Conservation (phyloP, 1,140 invertebrate genomes). For the Diachasmimorpha longicaudata region DNA sequence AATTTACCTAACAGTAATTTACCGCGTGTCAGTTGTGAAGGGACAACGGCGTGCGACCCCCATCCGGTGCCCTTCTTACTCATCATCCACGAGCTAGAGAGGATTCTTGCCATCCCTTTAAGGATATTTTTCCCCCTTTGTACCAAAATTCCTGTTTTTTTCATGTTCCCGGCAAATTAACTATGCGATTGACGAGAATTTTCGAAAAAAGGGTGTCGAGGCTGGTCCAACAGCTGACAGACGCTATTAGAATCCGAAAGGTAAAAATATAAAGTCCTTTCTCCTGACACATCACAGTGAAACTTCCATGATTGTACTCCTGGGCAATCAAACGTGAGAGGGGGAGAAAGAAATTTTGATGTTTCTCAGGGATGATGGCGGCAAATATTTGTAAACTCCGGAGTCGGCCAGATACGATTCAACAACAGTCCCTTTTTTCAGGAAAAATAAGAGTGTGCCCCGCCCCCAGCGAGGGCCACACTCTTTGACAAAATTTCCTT, state of each 20-base stretch:
- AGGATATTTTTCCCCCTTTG: no score
- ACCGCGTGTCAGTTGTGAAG: not conserved
- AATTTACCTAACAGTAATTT: not conserved
- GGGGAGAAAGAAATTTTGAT: not conserved
- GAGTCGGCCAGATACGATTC: constrained; percentile 20
- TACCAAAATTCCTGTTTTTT: no score
- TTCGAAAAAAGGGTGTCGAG: no score
- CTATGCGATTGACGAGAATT: no score
- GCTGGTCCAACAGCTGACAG: not conserved
- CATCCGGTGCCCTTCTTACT: not conserved
- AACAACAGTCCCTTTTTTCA: constrained; percentile 24
- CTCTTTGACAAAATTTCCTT: constrained; percentile 30
- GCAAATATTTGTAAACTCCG: constrained; percentile 48
- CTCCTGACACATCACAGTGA: no score
- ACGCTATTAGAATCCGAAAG: no score
- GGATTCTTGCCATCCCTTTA: not conserved
- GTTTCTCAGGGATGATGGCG: constrained; percentile 22
- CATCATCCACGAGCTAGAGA: not conserved
- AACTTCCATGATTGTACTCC: not conserved
- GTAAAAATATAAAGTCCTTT: not conserved
- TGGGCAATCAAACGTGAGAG: not conserved
- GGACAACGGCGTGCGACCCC: not conserved
- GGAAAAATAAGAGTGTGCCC: constrained; percentile 29
- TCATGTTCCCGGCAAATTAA: no score
- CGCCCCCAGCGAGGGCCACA: constrained; percentile 18